phyloP scores from a whole-genome alignment of 37 sponge, comb jelly and placozoan genomes.

The Bolinopsis microptera region DNA sequence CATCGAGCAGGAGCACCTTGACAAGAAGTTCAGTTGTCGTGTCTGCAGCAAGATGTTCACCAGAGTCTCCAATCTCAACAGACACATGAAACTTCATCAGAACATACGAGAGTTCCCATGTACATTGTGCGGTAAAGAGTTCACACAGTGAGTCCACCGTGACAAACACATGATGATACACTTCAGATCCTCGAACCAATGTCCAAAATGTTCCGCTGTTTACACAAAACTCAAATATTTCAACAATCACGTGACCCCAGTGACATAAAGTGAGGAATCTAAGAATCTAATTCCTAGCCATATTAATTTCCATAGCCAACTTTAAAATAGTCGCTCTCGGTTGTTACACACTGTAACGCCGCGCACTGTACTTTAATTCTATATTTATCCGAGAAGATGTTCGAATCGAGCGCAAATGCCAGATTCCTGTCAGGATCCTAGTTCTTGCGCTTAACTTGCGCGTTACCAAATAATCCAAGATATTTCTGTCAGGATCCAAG shows the following conservation, averaged over 20 bases:
- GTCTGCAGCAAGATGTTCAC: constrained; percentile 54
- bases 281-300: too few species aligned
- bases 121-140: constrained; percentile 44
- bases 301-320: too few species aligned
- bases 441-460: too few species aligned
- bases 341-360: too few species aligned
- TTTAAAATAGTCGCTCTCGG: too few species aligned
- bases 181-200: constrained; percentile 2
- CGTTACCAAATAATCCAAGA: too few species aligned
- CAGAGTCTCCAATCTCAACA: background rate
- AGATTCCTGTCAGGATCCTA: too few species aligned
- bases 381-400: too few species aligned
- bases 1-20: constrained; percentile 24
- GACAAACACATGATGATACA: constrained; percentile 65
- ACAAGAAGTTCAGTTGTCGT: constrained; percentile 16
- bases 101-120: constrained; percentile 43
- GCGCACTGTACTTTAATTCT: too few species aligned
- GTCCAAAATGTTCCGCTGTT: constrained; percentile 28
- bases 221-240: constrained; percentile 51
- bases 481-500: too few species aligned
- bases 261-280: too few species aligned
- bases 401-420: too few species aligned
- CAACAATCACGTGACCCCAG: constrained; percentile 18
- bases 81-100: constrained; percentile 58
- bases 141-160: constrained; percentile 36